These are phyloP conservation scores for Pygoscelis adeliae DNA, from an alignment of 2,113 vertebrate genomes.

Conservation along the genomic window DNA sequence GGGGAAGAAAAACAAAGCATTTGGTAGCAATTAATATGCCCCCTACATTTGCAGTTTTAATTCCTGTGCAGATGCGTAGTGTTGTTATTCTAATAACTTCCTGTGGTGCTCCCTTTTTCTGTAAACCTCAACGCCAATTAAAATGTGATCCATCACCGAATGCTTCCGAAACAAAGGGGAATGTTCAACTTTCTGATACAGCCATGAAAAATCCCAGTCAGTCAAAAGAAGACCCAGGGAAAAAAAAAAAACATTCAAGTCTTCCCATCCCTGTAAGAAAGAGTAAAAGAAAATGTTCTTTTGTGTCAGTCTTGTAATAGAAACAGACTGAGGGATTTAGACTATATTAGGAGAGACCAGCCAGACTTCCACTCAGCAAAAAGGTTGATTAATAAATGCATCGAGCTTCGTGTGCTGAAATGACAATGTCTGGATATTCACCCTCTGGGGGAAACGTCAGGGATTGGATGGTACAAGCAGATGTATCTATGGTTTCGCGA, in stretches of 20 bases:
- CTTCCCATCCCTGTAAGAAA: slow-evolving; percentile 1
- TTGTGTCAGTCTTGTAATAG: not conserved
- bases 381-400: slow-evolving; percentile 18
- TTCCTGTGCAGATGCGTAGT: slow-evolving; percentile 52
- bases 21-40: slow-evolving; percentile 57
- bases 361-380: not conserved
- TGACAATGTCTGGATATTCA: not conserved
- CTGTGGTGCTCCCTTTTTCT: slow-evolving; percentile 58
- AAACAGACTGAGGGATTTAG: not conserved
- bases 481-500: not conserved
- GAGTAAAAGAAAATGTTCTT: slow-evolving; percentile 17
- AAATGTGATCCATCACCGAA: slow-evolving; percentile 64
- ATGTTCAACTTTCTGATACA: slow-evolving; percentile 36
- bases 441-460: not conserved
- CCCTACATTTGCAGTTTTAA: slow-evolving; percentile 28
- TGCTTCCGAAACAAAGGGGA: slow-evolving; percentile 37
- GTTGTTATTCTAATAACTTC: slow-evolving; percentile 70
- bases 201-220: slow-evolving; percentile 25
- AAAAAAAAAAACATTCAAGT: not conserved
- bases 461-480: not conserved
- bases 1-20: slow-evolving; percentile 15
- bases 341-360: not conserved
- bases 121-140: slow-evolving; percentile 66
- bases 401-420: not conserved
- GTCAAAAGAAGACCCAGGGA: not conserved